Conservation (phyloP, 1,140 invertebrate genomes). For the Pseudoatta argentina region DNA sequence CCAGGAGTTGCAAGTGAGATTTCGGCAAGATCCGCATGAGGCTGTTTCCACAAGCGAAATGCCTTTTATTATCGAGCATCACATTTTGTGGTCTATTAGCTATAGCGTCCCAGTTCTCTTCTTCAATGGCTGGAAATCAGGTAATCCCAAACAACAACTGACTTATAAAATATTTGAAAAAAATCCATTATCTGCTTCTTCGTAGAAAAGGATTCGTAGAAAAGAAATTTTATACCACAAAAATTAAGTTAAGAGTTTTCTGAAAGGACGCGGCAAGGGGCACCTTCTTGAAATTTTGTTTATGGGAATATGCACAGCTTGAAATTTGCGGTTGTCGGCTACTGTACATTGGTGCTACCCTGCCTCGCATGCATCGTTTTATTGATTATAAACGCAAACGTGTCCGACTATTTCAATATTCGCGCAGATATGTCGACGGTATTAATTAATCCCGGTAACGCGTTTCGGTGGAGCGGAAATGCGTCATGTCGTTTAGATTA, state of each 20-base stretch:
- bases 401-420: slow-evolving; percentile 54
- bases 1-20: slow-evolving; percentile 67
- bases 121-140: slow-evolving; percentile 87
- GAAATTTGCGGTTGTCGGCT: slow-evolving; percentile 10
- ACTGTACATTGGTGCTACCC: slow-evolving; percentile 8
- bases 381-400: slow-evolving; percentile 63
- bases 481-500: slow-evolving; percentile 30
- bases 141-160: slow-evolving; percentile 55
- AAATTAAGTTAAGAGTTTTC: too few species aligned
- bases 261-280: not conserved
- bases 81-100: slow-evolving; percentile 87
- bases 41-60: slow-evolving; percentile 73
- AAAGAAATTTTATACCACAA: not conserved
- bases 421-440: slow-evolving; percentile 43
- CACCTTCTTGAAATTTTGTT: not conserved
- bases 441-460: slow-evolving; percentile 52
- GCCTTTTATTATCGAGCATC: slow-evolving; percentile 84
- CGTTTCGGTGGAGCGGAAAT: slow-evolving; percentile 37
- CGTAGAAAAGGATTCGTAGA: not conserved
- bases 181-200: not conserved
- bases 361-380: slow-evolving; percentile 45
- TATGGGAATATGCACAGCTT: not conserved
- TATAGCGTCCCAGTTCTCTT: slow-evolving; percentile 88
- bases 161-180: not conserved
- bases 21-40: slow-evolving; percentile 81